A percentile compares a stretch with the other conserved stretches of the same genome.
Conservation (phyloP, 2,797 vertebrate species). For the Hoplostethus mediterraneus region DNA sequence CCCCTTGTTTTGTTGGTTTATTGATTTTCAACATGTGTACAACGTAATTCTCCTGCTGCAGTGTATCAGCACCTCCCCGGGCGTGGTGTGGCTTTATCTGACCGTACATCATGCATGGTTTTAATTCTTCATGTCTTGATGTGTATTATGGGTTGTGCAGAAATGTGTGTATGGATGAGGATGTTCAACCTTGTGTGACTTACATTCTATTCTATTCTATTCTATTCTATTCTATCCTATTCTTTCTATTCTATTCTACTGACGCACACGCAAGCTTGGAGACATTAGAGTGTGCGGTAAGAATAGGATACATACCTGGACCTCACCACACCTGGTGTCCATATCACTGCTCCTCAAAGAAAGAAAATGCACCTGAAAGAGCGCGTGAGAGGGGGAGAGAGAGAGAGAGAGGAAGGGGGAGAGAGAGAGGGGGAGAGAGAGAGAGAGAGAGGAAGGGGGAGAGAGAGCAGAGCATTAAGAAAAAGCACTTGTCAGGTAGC, state of each 20-base stretch:
- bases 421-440: conserved; percentile 23
- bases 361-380: conserved; percentile 60
- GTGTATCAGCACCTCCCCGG: conserved; percentile 1
- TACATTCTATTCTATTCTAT: background rate
- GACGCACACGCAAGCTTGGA: conserved; percentile 1
- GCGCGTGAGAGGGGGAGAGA: conserved; percentile 18
- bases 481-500: conserved; percentile 78
- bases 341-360: conserved; percentile 73
- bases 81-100: conserved; percentile 2
- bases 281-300: background rate
- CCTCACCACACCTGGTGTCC: conserved; percentile 73
- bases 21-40: conserved; percentile 14
- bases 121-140: background rate
- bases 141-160: conserved; percentile 6
- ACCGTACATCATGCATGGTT: background rate
- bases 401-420: background rate
- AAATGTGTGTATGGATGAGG: conserved; percentile 1
- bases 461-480: conserved; percentile 66
- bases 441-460: background rate
- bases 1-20: background rate
- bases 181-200: background rate
- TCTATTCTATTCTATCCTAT: background rate
- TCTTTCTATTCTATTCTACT: background rate
- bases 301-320: conserved; percentile 58
- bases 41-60: background rate